phyloP scores from a whole-genome alignment of 2,888 invertebrate species.

The Apamea epomidion region DNA sequence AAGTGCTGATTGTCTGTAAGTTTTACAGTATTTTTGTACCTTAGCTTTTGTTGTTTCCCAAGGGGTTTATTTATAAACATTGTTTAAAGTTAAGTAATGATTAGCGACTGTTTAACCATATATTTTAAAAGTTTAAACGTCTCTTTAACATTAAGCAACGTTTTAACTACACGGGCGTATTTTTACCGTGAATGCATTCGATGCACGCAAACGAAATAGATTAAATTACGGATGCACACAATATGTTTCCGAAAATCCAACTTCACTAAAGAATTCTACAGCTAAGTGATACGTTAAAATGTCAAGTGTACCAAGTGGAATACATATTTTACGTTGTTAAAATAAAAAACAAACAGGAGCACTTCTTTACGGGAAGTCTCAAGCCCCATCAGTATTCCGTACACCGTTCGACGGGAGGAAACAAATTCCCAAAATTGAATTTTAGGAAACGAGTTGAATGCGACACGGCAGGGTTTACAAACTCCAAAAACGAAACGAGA shows the following conservation, averaged over 20 bases:
- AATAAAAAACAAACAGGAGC: slow-evolving; percentile 73
- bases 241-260: slow-evolving; percentile 35
- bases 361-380: slow-evolving; percentile 77
- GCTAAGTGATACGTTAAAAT: slow-evolving; percentile 69
- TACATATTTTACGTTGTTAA: slow-evolving; percentile 80
- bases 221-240: slow-evolving; percentile 15
- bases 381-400: slow-evolving; percentile 87
- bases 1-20: too few relatives aligned
- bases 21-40: background rate
- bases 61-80: background rate
- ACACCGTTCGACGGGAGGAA: slow-evolving; percentile 87
- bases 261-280: slow-evolving; percentile 5
- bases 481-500: slow-evolving; percentile 86
- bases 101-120: background rate
- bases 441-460: slow-evolving; percentile 90
- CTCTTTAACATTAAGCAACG: background rate
- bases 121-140: background rate
- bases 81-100: background rate
- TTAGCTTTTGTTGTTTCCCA: background rate
- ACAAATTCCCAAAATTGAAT: slow-evolving; percentile 91
- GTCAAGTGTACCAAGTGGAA: slow-evolving; percentile 73
- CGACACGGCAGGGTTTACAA: slow-evolving; percentile 89
- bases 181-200: background rate
- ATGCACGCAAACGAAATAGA: slow-evolving; percentile 1
- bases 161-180: background rate